Evolutionary conservation across 2,113 vertebrate genomes (phyloP).

Genomic region (Gasterosteus nipponicus): DNA sequence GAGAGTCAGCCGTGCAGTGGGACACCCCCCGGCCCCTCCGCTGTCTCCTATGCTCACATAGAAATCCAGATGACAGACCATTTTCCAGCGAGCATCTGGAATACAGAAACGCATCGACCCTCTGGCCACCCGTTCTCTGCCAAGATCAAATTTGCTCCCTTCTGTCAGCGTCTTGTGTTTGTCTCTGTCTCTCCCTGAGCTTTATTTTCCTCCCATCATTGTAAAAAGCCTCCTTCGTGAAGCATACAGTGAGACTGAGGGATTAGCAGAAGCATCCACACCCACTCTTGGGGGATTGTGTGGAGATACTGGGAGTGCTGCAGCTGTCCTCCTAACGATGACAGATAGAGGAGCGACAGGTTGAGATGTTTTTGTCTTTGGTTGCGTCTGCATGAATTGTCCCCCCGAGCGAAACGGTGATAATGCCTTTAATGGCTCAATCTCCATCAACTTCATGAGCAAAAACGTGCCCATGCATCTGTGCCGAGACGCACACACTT

Average conservation of each 20-base stretch:
- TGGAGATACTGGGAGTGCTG: constrained; percentile 43
- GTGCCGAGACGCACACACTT: background rate
- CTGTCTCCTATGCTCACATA: constrained; percentile 37
- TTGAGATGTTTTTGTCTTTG: constrained; percentile 55
- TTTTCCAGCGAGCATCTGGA: constrained; percentile 58
- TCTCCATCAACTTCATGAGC: constrained; percentile 68
- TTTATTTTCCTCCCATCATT: constrained; percentile 46
- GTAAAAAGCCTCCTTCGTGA: constrained; percentile 51
- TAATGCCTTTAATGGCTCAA: constrained; percentile 76
- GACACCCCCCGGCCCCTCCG: constrained; percentile 9
- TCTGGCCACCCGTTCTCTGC: constrained; percentile 37
- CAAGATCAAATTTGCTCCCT: constrained; percentile 45
- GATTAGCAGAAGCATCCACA: constrained; percentile 36
- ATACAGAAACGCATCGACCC: constrained; percentile 50
- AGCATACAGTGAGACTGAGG: constrained; percentile 36
- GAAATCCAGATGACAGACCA: constrained; percentile 40
- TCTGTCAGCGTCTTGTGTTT: constrained; percentile 29
- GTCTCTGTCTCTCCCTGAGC: constrained; percentile 19
- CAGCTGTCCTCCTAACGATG: constrained; percentile 67
- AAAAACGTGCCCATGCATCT: constrained; percentile 26
- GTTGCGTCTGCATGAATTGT: constrained; percentile 57
- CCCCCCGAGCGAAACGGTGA: constrained; percentile 65
- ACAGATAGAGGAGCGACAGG: constrained; percentile 59
- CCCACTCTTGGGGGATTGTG: constrained; percentile 44
- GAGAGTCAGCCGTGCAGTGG: constrained; percentile 16